Conservation (phyloP, 1,140 invertebrate genomes). For the Propsilocerus akamusi region DNA sequence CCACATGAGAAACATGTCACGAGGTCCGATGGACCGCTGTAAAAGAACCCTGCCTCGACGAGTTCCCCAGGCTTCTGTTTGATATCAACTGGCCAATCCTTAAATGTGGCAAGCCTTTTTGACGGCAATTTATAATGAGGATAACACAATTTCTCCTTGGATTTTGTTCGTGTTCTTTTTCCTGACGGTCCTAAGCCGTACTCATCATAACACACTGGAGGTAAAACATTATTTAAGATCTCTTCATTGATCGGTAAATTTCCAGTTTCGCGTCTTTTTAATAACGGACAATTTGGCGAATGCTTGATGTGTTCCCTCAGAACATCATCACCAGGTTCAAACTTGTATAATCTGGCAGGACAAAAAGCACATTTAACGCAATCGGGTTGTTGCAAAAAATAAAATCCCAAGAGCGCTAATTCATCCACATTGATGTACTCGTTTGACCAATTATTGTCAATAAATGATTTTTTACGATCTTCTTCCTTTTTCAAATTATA, state of each 20-base stretch:
- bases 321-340: constrained; percentile 63
- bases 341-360: constrained; percentile 57
- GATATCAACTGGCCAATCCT: constrained; percentile 30
- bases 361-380: constrained; percentile 73
- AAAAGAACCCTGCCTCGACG: constrained; percentile 48
- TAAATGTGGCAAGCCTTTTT: constrained; percentile 19
- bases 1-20: constrained; percentile 43
- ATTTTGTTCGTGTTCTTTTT: background rate
- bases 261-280: constrained; percentile 35
- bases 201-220: constrained; percentile 11
- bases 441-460: background rate
- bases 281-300: constrained; percentile 56
- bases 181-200: background rate
- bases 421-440: background rate
- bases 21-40: constrained; percentile 37
- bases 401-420: background rate
- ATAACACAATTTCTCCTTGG: background rate
- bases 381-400: constrained; percentile 18
- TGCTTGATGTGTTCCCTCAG: constrained; percentile 61
- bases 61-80: constrained; percentile 33
- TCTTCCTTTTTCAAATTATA: background rate
- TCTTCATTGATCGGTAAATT: constrained; percentile 34
- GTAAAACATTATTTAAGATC: constrained; percentile 16
- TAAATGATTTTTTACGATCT: background rate
- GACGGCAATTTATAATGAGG: background rate